Base-by-base conservation (phyloP, 2,113 vertebrate genomes). In the Otus sunia region DNA sequence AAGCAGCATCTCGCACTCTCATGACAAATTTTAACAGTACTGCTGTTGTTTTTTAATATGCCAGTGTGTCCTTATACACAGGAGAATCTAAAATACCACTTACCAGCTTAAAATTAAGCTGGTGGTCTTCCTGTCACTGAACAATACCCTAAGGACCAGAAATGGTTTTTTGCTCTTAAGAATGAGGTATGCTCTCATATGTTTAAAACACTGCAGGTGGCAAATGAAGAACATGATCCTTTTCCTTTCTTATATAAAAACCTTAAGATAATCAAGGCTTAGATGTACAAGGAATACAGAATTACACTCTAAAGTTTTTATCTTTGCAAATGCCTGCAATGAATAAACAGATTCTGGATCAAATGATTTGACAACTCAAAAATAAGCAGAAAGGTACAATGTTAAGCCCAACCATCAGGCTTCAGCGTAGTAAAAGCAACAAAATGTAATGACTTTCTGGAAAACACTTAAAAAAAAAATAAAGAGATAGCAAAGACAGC, bases 1-100 rank as follows among this genome's bases (percentile, higher is more conserved):
- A 86, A 91, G 94, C 81, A 94, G 50, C 22, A 92, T 66, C 93
- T 69, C 76, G 66, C 69, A 88, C 80, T 91, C 66, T 76, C 45
- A 29, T 4, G 26, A 34, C 20, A 71, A 60, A 55, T 69, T 79
- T 92, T 56, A 80, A 47, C 37, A 55, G 74, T 29, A 73, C 29
- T 69, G 29, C 56, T 62, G 36, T 5, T 32, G 6, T 32, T 86
- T 60, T 69, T 74, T 60, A 26, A 68, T 77, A 88, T 62, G 80
- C 73, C 80, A 87, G 58, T 45, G 49, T 82, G 56, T 79, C 91
- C 94, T 92, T 69, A 79, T 14, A 60, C 2, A 27, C 23, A 52
- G 4, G 34, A 80, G 13, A 43, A 71, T 25, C 75, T 74, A 37
- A 37, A 87, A 90, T 75, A 69, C 50, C 77, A 75, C 56, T 52